Evolutionary conservation across 2,113 vertebrate species (phyloP), one percentile per base, ranked within the genome.

Genomic region (Onychostoma macrolepis): DNA sequence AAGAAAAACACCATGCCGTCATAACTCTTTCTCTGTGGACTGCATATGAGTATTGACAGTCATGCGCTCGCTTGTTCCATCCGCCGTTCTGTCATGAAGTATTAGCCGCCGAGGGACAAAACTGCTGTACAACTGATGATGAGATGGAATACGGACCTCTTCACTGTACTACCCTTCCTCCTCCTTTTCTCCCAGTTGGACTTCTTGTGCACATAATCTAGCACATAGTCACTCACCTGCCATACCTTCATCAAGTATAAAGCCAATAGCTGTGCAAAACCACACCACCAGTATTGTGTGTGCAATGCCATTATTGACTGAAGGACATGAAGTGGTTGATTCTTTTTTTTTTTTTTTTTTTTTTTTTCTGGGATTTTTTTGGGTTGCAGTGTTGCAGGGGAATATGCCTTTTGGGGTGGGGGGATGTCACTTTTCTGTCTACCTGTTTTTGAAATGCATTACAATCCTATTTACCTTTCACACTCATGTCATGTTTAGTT

Each of bases 261-360:
- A 89, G 90, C 83, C 53, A 83, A 89, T 84, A 79, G 89, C 86
- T 86, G 71, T 83, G 89, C 91, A 72, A 88, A 93, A 89, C 92
- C 92, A 92, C 93, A 93, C 92, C 92, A 93, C 91, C 93, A 94
- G 94, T 94, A 93, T 94, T 94, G 92, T 63, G 91, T 89, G 91
- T 89, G 89, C 89, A 88, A 85, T 93, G 92, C 92, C 90, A 91
- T 89, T 89, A 85, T 90, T 87, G 92, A 92, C 92, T 93, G 92
- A 95, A 93, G 92, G 93, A 94, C 91, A 87, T 89, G 91, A 92
- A 91, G 89, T 87, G 89, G 80, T 93, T 87, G 88, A 88, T n/a
- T n/a, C 0, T 89, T 77, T 91, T 90, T 85, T 88, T 48, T 84
- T 83, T 89, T 45, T 84, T 86, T 83, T 77, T 53, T 4, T 5